Evolutionary conservation across 2,888 invertebrate genomes (phyloP).

Genomic region (Drosophila vallismaia): DNA sequence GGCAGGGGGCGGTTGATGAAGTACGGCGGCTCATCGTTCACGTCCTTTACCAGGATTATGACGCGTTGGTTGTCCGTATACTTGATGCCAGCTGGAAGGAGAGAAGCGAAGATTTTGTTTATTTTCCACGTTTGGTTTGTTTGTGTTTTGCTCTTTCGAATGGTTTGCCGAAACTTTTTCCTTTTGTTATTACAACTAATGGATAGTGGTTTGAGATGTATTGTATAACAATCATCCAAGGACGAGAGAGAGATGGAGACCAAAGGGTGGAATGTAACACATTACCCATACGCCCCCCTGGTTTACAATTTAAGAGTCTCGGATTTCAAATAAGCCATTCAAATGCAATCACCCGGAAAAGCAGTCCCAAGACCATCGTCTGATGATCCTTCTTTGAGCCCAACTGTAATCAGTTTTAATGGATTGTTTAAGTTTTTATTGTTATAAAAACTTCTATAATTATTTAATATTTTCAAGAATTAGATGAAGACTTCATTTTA

Average conservation of each 20-base stretch:
- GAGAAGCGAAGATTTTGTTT: not conserved
- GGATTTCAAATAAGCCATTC: conserved; percentile 67
- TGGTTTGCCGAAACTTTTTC: conserved; percentile 31
- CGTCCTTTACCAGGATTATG: conserved; percentile 96
- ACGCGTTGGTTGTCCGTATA: conserved; percentile 97
- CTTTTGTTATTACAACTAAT: conserved; percentile 70
- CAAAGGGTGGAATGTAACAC: not conserved
- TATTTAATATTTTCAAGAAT: conserved; percentile 3
- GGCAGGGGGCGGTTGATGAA: conserved; percentile 98
- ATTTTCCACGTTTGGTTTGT: conserved; percentile 30
- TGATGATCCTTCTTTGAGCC: not conserved
- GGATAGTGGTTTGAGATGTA: conserved; percentile 50
- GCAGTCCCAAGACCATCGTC: conserved; percentile 45
- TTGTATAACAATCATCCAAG: not conserved
- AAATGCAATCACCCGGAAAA: conserved; percentile 77
- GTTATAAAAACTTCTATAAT: not conserved
- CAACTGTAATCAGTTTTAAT: conserved; percentile 1
- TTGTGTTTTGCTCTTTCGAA: conserved; percentile 37
- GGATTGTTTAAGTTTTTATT: not conserved
- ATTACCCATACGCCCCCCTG: not conserved
- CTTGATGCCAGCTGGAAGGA: conserved; percentile 83
- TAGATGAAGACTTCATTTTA: conserved; percentile 7
- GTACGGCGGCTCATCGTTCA: conserved; percentile 97
- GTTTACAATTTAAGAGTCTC: conserved; percentile 64
- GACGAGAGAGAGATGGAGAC: not conserved